A percentile compares a stretch with the other conserved stretches of the same genome.
Conservation (phyloP, 2,797 vertebrate genomes). For the Nyctibius grandis region DNA sequence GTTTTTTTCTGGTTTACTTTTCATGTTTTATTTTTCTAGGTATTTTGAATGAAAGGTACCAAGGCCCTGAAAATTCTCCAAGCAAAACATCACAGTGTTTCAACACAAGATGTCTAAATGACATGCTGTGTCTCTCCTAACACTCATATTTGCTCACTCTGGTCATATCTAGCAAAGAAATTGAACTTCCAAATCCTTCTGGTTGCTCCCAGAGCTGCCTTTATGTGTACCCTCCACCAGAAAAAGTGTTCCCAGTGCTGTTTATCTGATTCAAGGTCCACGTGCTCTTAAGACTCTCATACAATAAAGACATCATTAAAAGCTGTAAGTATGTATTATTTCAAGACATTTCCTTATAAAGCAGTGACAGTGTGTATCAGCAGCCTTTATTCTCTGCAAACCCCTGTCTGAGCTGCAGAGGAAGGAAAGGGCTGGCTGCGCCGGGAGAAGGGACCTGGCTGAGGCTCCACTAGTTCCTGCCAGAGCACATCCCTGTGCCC, state of each 20-base stretch:
- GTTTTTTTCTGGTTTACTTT: background rate
- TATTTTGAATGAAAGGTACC: background rate
- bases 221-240: background rate
- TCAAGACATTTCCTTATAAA: background rate
- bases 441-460: background rate
- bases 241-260: background rate
- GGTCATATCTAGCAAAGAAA: background rate
- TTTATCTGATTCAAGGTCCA: background rate
- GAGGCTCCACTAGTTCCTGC: background rate
- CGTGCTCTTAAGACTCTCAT: background rate
- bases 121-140: background rate
- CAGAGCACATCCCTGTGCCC: background rate
- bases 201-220: background rate
- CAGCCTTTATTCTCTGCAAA: background rate
- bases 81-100: background rate
- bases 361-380: background rate
- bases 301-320: background rate
- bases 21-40: background rate
- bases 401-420: background rate
- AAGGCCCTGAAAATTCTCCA: background rate
- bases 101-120: background rate
- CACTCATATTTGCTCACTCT: background rate
- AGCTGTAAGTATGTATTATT: background rate
- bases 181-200: background rate
- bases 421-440: background rate